These are phyloP conservation scores for Tachycineta bicolor DNA, from an alignment of 2,113 vertebrate species.

Conservation along the genomic window DNA sequence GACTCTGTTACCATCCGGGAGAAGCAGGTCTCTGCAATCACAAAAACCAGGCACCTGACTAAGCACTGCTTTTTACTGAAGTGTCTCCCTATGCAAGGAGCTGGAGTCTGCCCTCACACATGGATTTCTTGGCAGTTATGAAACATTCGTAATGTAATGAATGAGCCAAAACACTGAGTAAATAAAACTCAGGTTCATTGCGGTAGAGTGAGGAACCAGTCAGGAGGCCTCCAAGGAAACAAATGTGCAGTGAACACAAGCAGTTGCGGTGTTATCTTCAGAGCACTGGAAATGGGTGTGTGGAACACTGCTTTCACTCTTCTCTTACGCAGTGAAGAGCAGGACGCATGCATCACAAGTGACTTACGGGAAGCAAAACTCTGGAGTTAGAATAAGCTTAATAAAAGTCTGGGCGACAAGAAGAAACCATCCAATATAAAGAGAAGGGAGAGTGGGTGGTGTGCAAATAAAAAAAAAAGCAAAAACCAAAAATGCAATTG, in stretches of 20 bases:
- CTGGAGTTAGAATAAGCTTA: neutral
- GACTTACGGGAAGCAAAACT: neutral
- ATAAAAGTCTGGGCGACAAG: neutral
- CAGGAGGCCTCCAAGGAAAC: neutral
- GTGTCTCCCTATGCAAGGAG: neutral
- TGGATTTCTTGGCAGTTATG: neutral
- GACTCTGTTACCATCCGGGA: constrained; percentile 94
- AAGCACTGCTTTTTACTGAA: neutral
- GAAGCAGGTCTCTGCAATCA: constrained; percentile 87
- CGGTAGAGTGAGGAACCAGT: neutral
- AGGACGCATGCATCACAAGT: neutral
- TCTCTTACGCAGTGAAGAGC: neutral
- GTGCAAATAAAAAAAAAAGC: neutral
- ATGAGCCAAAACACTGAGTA: neutral
- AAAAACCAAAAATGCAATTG: neutral
- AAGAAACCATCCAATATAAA: neutral
- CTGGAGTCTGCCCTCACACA: neutral
- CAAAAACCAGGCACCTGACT: neutral
- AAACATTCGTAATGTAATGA: neutral
- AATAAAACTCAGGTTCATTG: neutral
- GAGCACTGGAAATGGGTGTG: neutral
- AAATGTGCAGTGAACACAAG: neutral
- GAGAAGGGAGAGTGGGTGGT: rapidly evolving
- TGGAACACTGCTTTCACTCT: neutral
- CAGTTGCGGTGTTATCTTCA: neutral